Evolutionary conservation across 1,140 invertebrate genomes (phyloP).

Genomic region (Heliconius eleuchia): DNA sequence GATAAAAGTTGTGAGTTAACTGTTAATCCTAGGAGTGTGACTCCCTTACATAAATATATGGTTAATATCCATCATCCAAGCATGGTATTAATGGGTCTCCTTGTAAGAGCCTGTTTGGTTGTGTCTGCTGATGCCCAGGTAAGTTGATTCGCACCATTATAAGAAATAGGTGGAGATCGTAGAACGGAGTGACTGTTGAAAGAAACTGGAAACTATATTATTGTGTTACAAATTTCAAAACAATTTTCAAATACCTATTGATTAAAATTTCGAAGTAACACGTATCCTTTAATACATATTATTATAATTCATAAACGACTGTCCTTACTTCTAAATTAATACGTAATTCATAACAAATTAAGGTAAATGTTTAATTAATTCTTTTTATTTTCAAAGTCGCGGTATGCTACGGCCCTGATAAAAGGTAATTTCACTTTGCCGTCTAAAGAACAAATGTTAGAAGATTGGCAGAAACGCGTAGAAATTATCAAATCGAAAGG

Average conservation of each 20-base stretch:
- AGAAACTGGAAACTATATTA: too few species aligned
- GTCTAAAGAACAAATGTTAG: constrained; percentile 60
- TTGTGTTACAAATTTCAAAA: too few species aligned
- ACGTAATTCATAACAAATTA: neutral
- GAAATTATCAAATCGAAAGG: constrained; percentile 52
- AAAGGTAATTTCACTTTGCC: constrained; percentile 70
- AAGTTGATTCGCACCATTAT: neutral
- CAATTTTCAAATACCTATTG: too few species aligned
- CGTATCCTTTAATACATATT: too few species aligned
- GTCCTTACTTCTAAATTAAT: too few species aligned
- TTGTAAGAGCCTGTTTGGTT: constrained; percentile 71
- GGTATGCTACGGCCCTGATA: constrained; percentile 61
- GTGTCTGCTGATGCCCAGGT: constrained; percentile 69
- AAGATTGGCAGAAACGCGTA: constrained; percentile 59
- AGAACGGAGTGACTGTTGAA: neutral
- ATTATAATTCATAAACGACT: too few species aligned
- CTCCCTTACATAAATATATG: constrained; percentile 88
- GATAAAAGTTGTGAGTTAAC: constrained; percentile 82
- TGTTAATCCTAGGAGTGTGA: constrained; percentile 84
- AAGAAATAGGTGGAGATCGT: neutral
- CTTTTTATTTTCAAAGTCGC: constrained; percentile 46
- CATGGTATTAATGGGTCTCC: constrained; percentile 88
- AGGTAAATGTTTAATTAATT: neutral
- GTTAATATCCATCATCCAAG: constrained; percentile 87
- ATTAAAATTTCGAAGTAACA: neutral